A percentile compares a stretch with the other conserved stretches of the same genome.
Evolutionary conservation across 2,113 vertebrate species (phyloP).

Genomic region (Manacus vitellinus): DNA sequence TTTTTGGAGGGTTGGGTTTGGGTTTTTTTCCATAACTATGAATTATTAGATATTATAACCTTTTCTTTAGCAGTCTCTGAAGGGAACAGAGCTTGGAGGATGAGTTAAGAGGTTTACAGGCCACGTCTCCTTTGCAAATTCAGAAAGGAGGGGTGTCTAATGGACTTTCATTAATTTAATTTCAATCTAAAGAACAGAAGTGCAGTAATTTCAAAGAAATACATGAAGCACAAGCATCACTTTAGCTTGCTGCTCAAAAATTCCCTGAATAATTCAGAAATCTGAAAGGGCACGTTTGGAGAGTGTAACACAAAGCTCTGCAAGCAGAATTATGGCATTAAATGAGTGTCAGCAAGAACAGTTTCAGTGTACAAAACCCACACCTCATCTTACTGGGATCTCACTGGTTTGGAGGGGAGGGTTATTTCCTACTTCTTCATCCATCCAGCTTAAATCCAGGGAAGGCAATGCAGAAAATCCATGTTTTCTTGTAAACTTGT

Average conservation of each 20-base stretch:
- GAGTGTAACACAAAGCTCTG: not conserved
- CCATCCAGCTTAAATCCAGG: not conserved
- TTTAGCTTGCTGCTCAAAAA: not conserved
- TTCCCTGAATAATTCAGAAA: not conserved
- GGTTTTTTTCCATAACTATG: not conserved
- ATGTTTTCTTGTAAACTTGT: rapidly evolving
- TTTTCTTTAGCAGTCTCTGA: not conserved
- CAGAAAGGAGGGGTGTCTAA: not conserved
- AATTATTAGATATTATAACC: not conserved
- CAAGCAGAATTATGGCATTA: not conserved
- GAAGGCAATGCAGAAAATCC: not conserved
- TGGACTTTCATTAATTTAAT: not conserved
- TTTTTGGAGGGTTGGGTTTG: not conserved
- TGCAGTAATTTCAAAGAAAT: not conserved
- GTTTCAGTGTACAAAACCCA: not conserved
- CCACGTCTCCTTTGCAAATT: not conserved
- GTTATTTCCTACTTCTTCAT: not conserved
- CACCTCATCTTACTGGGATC: not conserved
- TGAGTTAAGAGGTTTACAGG: not conserved
- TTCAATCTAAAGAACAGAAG: not conserved
- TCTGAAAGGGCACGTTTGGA: not conserved
- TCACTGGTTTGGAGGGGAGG: not conserved
- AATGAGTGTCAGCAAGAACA: not conserved
- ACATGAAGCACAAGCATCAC: not conserved
- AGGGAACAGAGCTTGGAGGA: not conserved